Base-by-base conservation (phyloP, 2,797 vertebrate species). In the Sitta carolinensis region DNA sequence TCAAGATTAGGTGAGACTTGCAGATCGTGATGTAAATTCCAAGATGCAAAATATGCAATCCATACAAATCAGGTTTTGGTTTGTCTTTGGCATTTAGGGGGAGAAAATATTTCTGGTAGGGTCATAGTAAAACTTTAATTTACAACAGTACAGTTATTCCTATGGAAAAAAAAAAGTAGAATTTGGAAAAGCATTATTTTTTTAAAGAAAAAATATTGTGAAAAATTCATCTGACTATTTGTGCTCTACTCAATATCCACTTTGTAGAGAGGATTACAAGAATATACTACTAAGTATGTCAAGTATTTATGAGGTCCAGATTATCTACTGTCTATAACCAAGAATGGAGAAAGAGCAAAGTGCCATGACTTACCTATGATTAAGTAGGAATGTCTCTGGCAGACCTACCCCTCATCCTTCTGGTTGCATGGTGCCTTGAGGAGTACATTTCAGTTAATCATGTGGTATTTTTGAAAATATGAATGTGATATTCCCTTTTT, bases 261-360 rank as follows among this genome's bases (percentile, higher is more conserved):
- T 77, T 77, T 75, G 36, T 79, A 87, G 69, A 87, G 63, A 76
- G 45, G 26, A 62, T 79, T 82, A 48, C n/a, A 59, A 69, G 14
- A 30, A 89, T 66, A 51, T 76, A 59, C 82, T 66, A 59, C 51
- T 13, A 40, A 84, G 19, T 36, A 43, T 26, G 21, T 47, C 45
- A 87, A 79, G 25, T 54, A 79, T 86, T 95, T 85, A 58, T 50
- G 26, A 89, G 42, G 40, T 59, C 29, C 70, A 67, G 30, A 82
- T 81, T 88, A 81, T 66, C 32, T 79, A 43, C 59, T 55, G 63
- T 61, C 55, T 79, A 40, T 93, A 91, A 95, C 88, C 88, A 93
- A 91, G 87, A 90, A 96, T 78, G 87, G 85, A 96, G 76, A 91
- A 91, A 84, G 73, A 83, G 11, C 10, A 27, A 78, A 75, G 43